Base-by-base conservation (phyloP, 2,888 invertebrate species). In the Pterostichus madidus region DNA sequence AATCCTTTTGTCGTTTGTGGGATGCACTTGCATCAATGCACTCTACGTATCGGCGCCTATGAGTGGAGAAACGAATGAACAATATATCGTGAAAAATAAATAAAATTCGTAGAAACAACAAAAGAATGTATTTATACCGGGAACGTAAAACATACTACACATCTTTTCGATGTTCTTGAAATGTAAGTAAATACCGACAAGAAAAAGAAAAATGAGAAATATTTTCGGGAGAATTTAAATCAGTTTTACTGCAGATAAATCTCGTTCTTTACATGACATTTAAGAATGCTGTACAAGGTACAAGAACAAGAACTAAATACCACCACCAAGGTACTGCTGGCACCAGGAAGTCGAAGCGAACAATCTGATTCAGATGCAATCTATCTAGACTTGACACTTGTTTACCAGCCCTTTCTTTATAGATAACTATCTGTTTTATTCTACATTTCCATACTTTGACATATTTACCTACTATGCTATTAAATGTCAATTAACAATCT, bases 181-280 rank as follows among this genome's bases (percentile, higher is more conserved):
- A 39, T 8, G 39, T 1, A 39, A 39, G 39, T 7, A 39, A 39
- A 39, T 39, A 24, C 24, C 24, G 3, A 24, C 24, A 24, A 24
- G 24, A 24, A 24, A 24, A 39, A 39, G 8, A 35, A 61, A 61
- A 61, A 61, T 32, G 8, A 31, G 31, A 61, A 61, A 32, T 31
- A 32, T 61, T 61, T 61, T 32, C 61, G 61, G 35, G 35, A 61
- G 61, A 61, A 61, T 61, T 24, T 61, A 61, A 61, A 61, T 61
- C 35, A 35, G 11, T 61, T 31, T 32, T n/a, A 5, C 35, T 6
- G 35, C 5, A 32, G 10, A 61, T 61, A 61, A 61, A 61, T 61
- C 61, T 61, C 32, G n/a, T 10, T 61, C 31, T 61, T 61, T 61
- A 32, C 61, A 35, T 32, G 61, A 61, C 61, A 32, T 61, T 31